Percentiles rank a stretch among this genome's conserved stretches.
phyloP scores from a whole-genome alignment of 2,888 invertebrate genomes.

The Morpho achilles region DNA sequence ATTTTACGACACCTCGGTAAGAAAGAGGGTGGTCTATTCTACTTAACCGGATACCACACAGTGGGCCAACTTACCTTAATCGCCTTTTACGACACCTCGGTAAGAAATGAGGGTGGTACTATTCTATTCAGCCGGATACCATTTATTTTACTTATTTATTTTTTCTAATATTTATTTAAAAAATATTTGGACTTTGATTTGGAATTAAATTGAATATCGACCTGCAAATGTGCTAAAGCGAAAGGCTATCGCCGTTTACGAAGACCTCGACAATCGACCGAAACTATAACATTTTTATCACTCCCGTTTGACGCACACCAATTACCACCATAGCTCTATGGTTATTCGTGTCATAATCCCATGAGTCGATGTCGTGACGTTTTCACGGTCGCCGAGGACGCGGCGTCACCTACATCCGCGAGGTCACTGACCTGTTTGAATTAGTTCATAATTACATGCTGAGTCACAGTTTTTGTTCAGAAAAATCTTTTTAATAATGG shows the following conservation, averaged over 20 bases:
- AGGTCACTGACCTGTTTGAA: constrained; percentile 25
- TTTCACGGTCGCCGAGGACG: constrained; percentile 29
- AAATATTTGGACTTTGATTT: too few relatives aligned
- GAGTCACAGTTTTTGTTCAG: neutral
- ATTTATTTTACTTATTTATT: too few relatives aligned
- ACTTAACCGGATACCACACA: too few relatives aligned
- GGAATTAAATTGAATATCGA: too few relatives aligned
- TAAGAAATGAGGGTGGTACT: too few relatives aligned
- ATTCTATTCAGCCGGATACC: too few relatives aligned
- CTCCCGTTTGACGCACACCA: neutral
- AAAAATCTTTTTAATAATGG: constrained; percentile 1
- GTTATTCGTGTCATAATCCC: constrained; percentile 12
- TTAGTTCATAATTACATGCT: constrained; percentile 30
- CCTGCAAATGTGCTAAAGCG: too few relatives aligned
- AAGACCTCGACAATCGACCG: neutral
- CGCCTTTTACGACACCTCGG: too few relatives aligned
- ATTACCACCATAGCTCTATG: constrained; percentile 11
- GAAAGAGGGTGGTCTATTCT: too few relatives aligned
- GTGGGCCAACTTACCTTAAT: too few relatives aligned
- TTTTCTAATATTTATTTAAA: too few relatives aligned
- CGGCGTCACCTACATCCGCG: constrained; percentile 32
- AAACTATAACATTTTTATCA: neutral
- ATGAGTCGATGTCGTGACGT: constrained; percentile 11
- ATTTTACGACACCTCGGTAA: too few relatives aligned
- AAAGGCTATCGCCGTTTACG: neutral